Evolutionary conservation across 2,888 invertebrate genomes (phyloP).

Genomic region (Apodemia zela): DNA sequence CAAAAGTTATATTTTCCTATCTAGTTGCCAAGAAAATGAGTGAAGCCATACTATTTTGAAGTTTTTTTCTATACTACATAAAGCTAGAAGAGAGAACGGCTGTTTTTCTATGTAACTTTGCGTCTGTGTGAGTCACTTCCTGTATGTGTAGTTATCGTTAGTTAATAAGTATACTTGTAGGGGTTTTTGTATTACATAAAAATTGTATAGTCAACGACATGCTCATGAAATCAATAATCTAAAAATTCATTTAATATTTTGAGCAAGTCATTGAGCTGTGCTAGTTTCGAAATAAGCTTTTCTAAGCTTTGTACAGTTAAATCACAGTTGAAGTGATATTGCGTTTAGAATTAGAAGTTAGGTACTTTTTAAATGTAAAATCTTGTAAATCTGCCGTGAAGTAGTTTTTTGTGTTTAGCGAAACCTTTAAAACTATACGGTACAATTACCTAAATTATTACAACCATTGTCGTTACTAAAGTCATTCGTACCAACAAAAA

Average conservation of each 20-base stretch:
- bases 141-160: conserved; percentile 67
- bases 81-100: conserved; percentile 64
- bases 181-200: conserved; percentile 69
- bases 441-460: no score
- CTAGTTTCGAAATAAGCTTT: conserved; percentile 30
- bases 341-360: conserved; percentile 21
- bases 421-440: no score
- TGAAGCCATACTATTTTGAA: conserved; percentile 76
- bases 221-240: conserved; percentile 65
- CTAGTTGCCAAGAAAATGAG: conserved; percentile 49
- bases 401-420: no score
- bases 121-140: conserved; percentile 62
- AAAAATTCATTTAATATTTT: conserved; percentile 67
- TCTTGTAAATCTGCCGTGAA: no score
- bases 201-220: conserved; percentile 59
- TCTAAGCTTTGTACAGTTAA: conserved; percentile 30
- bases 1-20: conserved; percentile 54
- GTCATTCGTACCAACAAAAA: no score
- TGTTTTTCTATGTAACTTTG: conserved; percentile 73
- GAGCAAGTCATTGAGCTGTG: conserved; percentile 41
- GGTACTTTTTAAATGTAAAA: not conserved
- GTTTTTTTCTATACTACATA: conserved; percentile 69
- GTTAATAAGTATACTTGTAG: conserved; percentile 43
- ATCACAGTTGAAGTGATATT: conserved; percentile 31
- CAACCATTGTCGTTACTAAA: no score